phyloP scores from a whole-genome alignment of 2,113 vertebrate genomes.

The Pungitius pungitius region DNA sequence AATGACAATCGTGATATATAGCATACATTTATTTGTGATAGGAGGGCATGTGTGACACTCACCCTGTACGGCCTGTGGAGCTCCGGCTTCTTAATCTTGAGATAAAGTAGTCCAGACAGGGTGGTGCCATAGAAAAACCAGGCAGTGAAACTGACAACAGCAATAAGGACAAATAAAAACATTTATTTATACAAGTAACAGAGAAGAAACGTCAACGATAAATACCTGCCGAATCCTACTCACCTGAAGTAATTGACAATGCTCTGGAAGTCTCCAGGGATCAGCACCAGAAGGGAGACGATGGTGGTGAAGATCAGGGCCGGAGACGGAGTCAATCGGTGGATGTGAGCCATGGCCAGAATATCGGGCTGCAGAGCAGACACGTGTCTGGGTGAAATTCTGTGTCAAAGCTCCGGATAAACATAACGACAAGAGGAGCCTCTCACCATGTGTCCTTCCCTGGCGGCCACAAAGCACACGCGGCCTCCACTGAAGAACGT shows the following conservation, averaged over 20 bases:
- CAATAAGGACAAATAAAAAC: conserved; percentile 12
- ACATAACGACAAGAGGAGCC: neutral
- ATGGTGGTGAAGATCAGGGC: conserved; percentile 86
- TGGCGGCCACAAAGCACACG: conserved; percentile 87
- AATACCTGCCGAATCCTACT: neutral
- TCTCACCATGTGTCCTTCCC: conserved; percentile 91
- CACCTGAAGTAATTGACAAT: conserved; percentile 90
- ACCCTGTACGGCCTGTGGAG: conserved; percentile 86
- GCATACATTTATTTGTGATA: neutral
- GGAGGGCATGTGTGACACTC: conserved; percentile 22
- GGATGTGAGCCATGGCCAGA: conserved; percentile 87
- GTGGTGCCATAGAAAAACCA: conserved; percentile 89
- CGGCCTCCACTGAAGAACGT: conserved; percentile 86
- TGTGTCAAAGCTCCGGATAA: neutral
- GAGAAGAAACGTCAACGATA: neutral
- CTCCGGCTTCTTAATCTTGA: conserved; percentile 88
- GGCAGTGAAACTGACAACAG: conserved; percentile 82
- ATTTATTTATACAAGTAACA: neutral
- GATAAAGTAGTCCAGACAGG: conserved; percentile 86
- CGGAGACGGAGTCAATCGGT: conserved; percentile 84
- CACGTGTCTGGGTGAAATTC: conserved; percentile 3
- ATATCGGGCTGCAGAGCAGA: conserved; percentile 81
- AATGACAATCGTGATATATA: neutral
- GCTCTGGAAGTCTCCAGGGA: conserved; percentile 84
- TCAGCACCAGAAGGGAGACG: conserved; percentile 84